Conservation (phyloP, 2,113 vertebrate genomes). For the Cynoglossus semilaevis region DNA sequence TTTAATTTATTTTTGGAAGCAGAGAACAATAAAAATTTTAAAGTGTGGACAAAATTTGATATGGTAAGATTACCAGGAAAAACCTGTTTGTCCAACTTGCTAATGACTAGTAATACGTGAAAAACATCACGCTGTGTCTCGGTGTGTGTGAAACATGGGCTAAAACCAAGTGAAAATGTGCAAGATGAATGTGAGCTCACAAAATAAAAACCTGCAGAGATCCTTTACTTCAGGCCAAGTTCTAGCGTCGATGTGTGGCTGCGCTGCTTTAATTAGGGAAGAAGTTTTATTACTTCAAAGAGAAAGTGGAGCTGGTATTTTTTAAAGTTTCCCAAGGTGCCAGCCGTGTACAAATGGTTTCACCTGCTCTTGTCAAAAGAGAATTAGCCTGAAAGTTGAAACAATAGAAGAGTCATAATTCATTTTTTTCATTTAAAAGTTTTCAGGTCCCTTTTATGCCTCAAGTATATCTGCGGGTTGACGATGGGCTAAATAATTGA, state of each 20-base stretch:
- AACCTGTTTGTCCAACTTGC: no score
- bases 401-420: constrained; percentile 5
- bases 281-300: background rate
- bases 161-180: background rate
- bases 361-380: constrained; percentile 15
- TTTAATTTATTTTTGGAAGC: background rate
- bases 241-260: background rate
- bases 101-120: constrained; percentile 5
- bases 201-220: background rate
- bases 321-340: constrained; percentile 3
- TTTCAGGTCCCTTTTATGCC: background rate
- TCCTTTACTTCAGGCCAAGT: background rate
- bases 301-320: background rate
- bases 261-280: constrained; percentile 34
- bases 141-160: constrained; percentile 2
- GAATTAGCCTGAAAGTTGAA: constrained; percentile 3
- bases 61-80: no score
- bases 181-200: constrained; percentile 22
- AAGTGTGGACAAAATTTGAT: no score
- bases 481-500: background rate
- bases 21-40: background rate
- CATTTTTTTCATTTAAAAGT: background rate
- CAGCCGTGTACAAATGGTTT: constrained; percentile 8
- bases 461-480: background rate
- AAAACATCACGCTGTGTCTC: constrained; percentile 43